Evolutionary conservation across 2,888 invertebrate species (phyloP), one percentile per base, ranked within the genome.

Genomic region (Cyrtodaria siliqua): DNA sequence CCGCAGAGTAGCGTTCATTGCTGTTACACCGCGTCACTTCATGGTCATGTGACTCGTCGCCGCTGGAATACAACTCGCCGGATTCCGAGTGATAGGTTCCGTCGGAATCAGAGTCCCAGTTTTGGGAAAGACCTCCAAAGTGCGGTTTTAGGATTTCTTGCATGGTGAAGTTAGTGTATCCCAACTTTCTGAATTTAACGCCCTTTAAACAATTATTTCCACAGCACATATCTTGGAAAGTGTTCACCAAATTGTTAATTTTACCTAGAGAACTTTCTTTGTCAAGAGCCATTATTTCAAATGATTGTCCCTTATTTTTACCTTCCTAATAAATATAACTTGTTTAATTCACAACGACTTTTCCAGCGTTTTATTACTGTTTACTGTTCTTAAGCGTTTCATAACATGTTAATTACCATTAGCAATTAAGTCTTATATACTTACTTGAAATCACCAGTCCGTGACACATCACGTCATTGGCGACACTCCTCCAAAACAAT

Each of bases 121-220:
- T 38, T 24, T n/a, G n/a, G 3, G 12, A n/a, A 2, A 14, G 9
- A 23, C 60, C 71, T 16, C 90, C 87, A 55, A 90, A 90, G 18
- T 85, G 79, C 6, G 89, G 87, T 59, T 87, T 80, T n/a, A 91
- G 71, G 64, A 91, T 91, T 55, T 89, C 89, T 24, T 85, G 84
- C 42, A 91, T 88, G 26, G 86, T 86, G 74, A 91, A 91, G 73
- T 90, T 87, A 18, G 89, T 90, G 44, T 64, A 77, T n/a, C n/a
- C 33, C 6, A 33, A 18, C 29, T 61, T 61, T 38, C 24, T 27
- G 53, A 16, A 14, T 29, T 18, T 20, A 4, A n/a, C 53, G 27
- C 12, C 33, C 2, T 23, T 16, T 23, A 16, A 53, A 14, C 23
- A 18, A 4, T 42, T n/a, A 14, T 57, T 56, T 12, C 57, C 57